Evolutionary conservation across 2,797 vertebrate species (phyloP), one percentile per base, ranked within the genome.

Genomic region (Tapirus indicus): DNA sequence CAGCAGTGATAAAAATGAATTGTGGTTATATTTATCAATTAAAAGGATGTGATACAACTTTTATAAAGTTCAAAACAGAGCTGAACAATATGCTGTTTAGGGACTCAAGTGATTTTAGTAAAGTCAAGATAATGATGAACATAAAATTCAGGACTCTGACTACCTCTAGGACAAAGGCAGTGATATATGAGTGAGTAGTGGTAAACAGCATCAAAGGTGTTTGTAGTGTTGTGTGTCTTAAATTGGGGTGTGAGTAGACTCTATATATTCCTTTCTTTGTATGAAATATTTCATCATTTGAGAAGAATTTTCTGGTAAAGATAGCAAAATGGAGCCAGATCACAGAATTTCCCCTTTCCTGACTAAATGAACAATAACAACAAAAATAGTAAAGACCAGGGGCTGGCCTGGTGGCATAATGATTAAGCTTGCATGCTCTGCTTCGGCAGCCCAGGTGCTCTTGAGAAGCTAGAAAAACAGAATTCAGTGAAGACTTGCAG

Each of bases 251-350:
- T 71, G 71, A 78, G 23, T 90, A 54, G n/a, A 64, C 56, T 78
- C 29, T 17, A 1, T 60, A 21, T 77, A 60, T 75, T 69, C 11
- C 8, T 82, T 68, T 68, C 52, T 84, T 17, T 79, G 14, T 72
- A 38, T 78, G 58, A 78, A 85, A 38, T 58, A 60, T 88, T 75
- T 88, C 35, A 75, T 84, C 14, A 32, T 0, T 7, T 56, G 58
- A 58, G 58, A 80, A 80, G n/a, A 90, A 85, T 72, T 96, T 96
- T 85, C 47, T 85, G 72, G 6, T 84, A 85, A 54, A 52, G 58
- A 88, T 23, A 84, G 44, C 69, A 84, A 58, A 77, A 23, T 52
- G 17, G 32, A 85, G 13, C 44, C 49, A 90, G 32, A 90, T 62
- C 23, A 79, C 35, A 56, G 47, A 58, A 72, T 85, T 85, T 85